Evolutionary conservation across 2,113 vertebrate genomes (phyloP), one percentile per base, ranked within the genome.

Genomic region (Osmerus eperlanus): DNA sequence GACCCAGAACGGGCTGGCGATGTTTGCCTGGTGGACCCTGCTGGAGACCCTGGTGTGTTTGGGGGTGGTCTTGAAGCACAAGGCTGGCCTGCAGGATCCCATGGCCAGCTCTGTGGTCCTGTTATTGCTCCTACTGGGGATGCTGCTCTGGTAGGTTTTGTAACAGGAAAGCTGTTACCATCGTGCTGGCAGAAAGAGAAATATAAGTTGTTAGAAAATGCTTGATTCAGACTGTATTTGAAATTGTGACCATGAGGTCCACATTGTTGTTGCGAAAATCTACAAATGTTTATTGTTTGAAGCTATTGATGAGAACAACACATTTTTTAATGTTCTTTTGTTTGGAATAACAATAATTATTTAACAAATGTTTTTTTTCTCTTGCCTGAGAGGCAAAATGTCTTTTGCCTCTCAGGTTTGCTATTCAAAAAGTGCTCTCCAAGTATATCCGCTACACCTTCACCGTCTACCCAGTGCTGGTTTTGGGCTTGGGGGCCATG

Each of bases 361-460:
- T 28, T 23, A 0, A 61, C 14, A 60, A 60, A 9, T 9, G 23
- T 60, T n/a, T 36, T 36, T 32, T 36, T 36, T 36, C 32, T 3
- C 21, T 21, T 21, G 21, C 21, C 21, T 21, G 21, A 21, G 21
- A 21, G 21, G 21, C 21, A 21, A 21, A 21, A 21, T 21, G 25
- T 28, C 11, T 61, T 18, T 53, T 56, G 61, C 41, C 64, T 68
- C 41, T 19, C 64, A 83, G 83, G 78, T 81, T 85, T 55, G 36
- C 66, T 66, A 65, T 85, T 58, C 73, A 85, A 72, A 79, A 64
- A 29, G 65, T 81, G 8, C 52, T 83, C 69, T 70, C 81, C 29
- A 78, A 75, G 53, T 81, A 81, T 71, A 77, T 85, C 19, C 76
- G 71, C 56, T 85, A 85, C 36, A 85, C 81, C 8, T 70, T 85